Conservation (phyloP, 53 echinoderm and acorn worm species). For the Apostichopus leukothele region DNA sequence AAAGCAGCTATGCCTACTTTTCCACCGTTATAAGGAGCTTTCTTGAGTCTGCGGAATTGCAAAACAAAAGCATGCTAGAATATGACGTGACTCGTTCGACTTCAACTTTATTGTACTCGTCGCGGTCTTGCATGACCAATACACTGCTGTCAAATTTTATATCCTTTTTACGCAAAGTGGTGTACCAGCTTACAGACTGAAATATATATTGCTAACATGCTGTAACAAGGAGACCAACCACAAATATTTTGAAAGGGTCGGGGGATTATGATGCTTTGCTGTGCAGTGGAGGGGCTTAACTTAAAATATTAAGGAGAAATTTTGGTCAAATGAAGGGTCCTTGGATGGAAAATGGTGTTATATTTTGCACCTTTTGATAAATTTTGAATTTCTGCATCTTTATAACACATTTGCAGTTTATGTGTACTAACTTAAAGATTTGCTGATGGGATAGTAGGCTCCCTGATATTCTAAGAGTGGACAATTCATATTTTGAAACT, state of each 20-base stretch:
- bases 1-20: conserved; percentile 57
- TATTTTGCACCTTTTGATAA: no score
- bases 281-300: background rate
- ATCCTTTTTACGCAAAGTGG: background rate
- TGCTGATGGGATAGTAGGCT: no score
- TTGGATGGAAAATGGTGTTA: no score
- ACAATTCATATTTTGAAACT: no score
- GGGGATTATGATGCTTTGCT: background rate
- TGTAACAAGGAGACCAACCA: no score
- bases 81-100: background rate
- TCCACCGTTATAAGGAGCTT: conserved; percentile 63
- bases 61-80: background rate
- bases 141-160: background rate
- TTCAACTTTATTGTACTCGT: background rate
- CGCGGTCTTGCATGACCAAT: background rate
- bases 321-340: no score
- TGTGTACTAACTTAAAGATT: no score
- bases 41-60: conserved; percentile 50
- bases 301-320: no score
- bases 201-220: background rate
- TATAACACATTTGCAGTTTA: no score
- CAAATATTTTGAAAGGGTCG: background rate
- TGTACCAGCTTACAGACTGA: background rate
- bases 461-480: no score
- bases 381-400: no score